Evolutionary conservation across 2,888 invertebrate species (phyloP), one percentile per base, ranked within the genome.

Genomic region (Aproaerema taeniolella): DNA sequence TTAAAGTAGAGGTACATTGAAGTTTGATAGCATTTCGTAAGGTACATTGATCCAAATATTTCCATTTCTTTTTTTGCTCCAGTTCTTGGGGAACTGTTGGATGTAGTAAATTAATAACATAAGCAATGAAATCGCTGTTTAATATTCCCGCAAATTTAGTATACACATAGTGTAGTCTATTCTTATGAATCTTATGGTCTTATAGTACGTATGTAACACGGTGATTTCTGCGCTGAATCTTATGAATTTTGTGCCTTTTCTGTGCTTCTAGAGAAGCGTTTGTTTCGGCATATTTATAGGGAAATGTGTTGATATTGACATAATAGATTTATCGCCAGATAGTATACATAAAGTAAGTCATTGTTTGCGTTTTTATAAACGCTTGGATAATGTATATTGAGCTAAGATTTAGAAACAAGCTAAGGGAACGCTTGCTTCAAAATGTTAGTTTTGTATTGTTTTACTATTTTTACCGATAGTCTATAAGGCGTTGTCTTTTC

Each of bases 241-340:
- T 85, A 85, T 85, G 85, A 85, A 82, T 80, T 82, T 67, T 57
- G 83, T 83, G 83, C 83, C 85, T 83, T 82, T 77, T 67, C 63
- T 54, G 63, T 70, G 78, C 76, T 76, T 78, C 68, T 54, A 46
- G 52, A 40, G 73, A 66, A 69, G 76, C 74, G 52, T 58, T 77
- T 70, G 66, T 70, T 73, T 76, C 67, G 60, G 71, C 69, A 56
- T 63, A 47, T 52, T 54, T 47, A 51, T 50, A 24, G 14, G 16
- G 14, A 25, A n/a, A 16, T 38, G 8, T 38, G 4, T 38, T 31
- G 26, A 26, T 26, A n/a, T 9, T 26, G 20, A 9, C n/a, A 9
- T 26, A 26, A 26, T 9, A 26, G 17, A 38, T 36, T 14, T 31
- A 31, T 20, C 8, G 20, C 20, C 20, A 6, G 20, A 20, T 20